Percentiles rank a stretch among this genome's conserved stretches.
These are phyloP conservation scores for Sturnira hondurensis DNA, from an alignment of 2,113 vertebrate genomes.

Conservation along the genomic window DNA sequence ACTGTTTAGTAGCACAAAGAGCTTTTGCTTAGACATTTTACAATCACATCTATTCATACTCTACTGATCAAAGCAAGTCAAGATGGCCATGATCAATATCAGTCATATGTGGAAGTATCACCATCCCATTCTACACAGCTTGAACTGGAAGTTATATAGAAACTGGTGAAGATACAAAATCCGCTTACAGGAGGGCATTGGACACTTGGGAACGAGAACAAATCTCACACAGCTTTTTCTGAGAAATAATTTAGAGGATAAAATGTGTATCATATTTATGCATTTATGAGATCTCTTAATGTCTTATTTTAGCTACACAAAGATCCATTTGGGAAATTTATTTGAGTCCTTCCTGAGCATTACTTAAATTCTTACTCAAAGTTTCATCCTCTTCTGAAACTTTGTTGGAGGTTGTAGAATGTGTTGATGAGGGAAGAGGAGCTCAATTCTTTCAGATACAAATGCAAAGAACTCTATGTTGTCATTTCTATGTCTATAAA, in stretches of 20 bases:
- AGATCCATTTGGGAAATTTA: background rate
- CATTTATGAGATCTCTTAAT: background rate
- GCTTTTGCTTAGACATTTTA: background rate
- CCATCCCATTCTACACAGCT: too few relatives aligned
- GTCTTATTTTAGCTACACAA: background rate
- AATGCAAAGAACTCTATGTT: background rate
- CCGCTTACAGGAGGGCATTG: background rate
- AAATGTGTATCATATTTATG: background rate
- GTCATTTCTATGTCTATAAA: background rate
- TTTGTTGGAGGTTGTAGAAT: background rate
- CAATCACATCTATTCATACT: background rate
- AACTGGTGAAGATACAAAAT: background rate
- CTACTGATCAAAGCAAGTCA: background rate
- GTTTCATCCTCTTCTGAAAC: background rate
- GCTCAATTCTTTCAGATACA: background rate
- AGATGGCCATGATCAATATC: background rate
- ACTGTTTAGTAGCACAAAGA: background rate
- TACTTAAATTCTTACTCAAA: constrained; percentile 4
- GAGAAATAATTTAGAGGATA: background rate
- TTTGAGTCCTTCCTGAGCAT: background rate
- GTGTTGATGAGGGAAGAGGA: background rate
- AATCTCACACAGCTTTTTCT: background rate
- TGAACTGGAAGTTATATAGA: background rate
- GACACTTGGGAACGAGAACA: background rate
- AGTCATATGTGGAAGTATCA: background rate